Evolutionary conservation across 2,113 vertebrate genomes (phyloP).

Genomic region (Pitta sordida): DNA sequence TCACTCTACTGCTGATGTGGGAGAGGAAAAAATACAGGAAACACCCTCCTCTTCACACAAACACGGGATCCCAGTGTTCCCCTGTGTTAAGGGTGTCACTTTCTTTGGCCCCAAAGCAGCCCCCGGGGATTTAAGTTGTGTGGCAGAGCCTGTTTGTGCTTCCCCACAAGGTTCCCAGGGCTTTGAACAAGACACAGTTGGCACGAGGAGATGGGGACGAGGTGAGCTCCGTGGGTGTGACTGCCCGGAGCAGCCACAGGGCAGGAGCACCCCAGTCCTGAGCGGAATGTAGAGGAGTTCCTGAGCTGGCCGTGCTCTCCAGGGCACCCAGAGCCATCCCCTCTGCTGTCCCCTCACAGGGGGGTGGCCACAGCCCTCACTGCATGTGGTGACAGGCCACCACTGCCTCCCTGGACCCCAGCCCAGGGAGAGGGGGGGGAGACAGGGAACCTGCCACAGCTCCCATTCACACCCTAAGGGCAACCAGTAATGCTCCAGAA

Average conservation of each 20-base stretch:
- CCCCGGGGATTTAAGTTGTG: background rate
- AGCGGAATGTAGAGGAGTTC: rapidly evolving
- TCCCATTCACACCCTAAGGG: background rate
- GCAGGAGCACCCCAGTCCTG: rapidly evolving
- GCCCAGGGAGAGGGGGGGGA: background rate
- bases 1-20: background rate
- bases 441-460: background rate
- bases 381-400: rapidly evolving
- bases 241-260: rapidly evolving
- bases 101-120: background rate
- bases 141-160: background rate
- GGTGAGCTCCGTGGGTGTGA: rapidly evolving
- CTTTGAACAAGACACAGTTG: background rate
- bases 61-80: background rate
- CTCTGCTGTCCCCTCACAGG: rapidly evolving
- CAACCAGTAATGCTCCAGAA: too few species aligned
- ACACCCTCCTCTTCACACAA: background rate
- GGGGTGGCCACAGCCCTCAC: background rate
- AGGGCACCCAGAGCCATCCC: rapidly evolving
- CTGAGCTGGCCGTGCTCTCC: rapidly evolving
- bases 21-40: background rate
- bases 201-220: rapidly evolving
- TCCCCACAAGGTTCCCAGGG: background rate
- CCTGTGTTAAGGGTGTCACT: rapidly evolving
- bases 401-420: background rate